Evolutionary conservation across 2,113 vertebrate species (phyloP), one percentile per base, ranked within the genome.

Genomic region (Phalacrocorax brasilianus): DNA sequence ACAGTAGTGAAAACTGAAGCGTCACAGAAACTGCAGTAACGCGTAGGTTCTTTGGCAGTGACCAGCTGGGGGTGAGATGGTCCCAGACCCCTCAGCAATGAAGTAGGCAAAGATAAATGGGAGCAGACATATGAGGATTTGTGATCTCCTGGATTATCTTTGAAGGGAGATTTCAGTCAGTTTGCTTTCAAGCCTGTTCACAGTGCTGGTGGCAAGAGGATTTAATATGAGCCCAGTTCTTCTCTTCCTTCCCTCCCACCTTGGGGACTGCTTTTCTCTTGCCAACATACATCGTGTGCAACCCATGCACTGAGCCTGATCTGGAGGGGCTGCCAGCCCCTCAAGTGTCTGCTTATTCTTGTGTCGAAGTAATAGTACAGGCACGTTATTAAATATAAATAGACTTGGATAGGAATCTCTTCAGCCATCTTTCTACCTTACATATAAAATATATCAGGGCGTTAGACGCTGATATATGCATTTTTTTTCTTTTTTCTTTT

Each of bases 1-100:
- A 73, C 77, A 75, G 65, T 4, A 91, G 77, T 84, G 81, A 71
- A 93, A 96, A 95, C 30, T 35, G 22, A 62, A 78, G 81, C 62
- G 62, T 91, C 61, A 70, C 76, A 78, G 35, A 85, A 94, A 44
- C 61, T 45, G 38, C 65, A 92, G 0, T 70, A 53, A 12, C 45
- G 20, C 66, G n/a, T 85, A 85, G 52, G 49, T 33, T 79, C 47
- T 44, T 65, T 47, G 56, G 32, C 55, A 63, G 68, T 3, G 38
- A 35, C 21, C 50, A 66, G 8, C 63, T 80, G 56, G 38, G 63
- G 27, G 14, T 66, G 45, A 40, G 56, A 18, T 6, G 45, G 7
- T 24, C 50, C 56, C 62, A 47, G 20, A 11, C 23, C 0, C 2
- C 24, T 45, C 56, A 2, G 26, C 59, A 12, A 16, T 44, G 66